Base-by-base conservation (phyloP, 2,797 vertebrate species). In the Streptopelia turtur region DNA sequence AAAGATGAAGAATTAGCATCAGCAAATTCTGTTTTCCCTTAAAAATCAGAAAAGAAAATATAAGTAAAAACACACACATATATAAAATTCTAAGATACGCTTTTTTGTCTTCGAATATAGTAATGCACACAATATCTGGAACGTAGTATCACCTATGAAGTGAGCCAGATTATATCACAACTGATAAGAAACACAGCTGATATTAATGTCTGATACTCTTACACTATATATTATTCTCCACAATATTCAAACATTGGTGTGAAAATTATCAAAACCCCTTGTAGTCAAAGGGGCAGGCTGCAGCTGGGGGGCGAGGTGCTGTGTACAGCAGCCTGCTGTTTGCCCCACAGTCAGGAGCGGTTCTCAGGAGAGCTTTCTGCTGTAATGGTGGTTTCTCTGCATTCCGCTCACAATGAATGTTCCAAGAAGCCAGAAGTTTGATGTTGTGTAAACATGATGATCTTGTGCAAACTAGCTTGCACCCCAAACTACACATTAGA, bases 11-110 rank as follows among this genome's bases (percentile, higher is more conserved):
- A 66, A 68, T 45, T 50, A 64, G 3, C 52, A 25, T 59, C 71
- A 49, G 22, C 23, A 59, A 92, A 41, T 81, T 91, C 55, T 60
- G 45, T 25, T 77, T 69, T 24, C 15, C 71, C 95, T 97, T 92
- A 56, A 90, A 94, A 74, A 91, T 83, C 53, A 85, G 83, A 85
- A 90, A 59, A 37, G 15, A 23, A 59, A 10, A 56, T 16, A 1
- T 49, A 30, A 90, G 39, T 68, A 72, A 92, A 45, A 16, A 16
- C 3, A 0, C 9, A 59, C 9, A 56, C 6, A 13, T 3, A 33
- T 9, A 23, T 18, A 41, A 75, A 87, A 76, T 49, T n/a, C 4
- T 25, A 35, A 75, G 6, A 59, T 55, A 5, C 24, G 17, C 1
- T 68, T 83, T 41, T 81, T 33, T 60, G 17, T 55, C 9, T 5